Conservation (phyloP, 1,140 invertebrate species). For the Leguminivora glycinivorella region DNA sequence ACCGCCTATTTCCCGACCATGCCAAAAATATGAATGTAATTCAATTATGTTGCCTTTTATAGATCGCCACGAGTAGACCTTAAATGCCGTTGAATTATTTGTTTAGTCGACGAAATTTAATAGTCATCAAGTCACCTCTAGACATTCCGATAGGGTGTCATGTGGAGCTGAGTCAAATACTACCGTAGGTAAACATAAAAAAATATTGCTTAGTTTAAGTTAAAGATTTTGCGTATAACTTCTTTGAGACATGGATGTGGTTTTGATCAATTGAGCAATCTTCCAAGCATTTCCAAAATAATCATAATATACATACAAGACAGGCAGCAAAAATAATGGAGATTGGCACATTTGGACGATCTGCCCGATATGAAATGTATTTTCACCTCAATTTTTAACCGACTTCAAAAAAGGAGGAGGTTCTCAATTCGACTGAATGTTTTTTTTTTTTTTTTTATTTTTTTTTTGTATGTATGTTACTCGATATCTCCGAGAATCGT, state of each 20-base stretch:
- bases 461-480: too few species aligned
- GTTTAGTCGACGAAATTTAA: not conserved
- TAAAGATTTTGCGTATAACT: not conserved
- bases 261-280: not conserved
- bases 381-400: too few species aligned
- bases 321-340: too few species aligned
- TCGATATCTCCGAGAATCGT: too few species aligned
- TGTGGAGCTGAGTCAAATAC: not conserved
- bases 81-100: not conserved
- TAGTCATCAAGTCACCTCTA: not conserved
- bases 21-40: not conserved
- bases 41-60: not conserved
- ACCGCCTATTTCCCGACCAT: too few species aligned
- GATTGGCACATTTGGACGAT: too few species aligned
- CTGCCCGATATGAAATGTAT: too few species aligned
- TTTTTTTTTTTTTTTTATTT: too few species aligned
- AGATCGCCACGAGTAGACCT: not conserved
- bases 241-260: not conserved
- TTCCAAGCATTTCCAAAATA: not conserved
- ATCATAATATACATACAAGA: too few species aligned
- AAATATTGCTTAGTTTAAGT: not conserved
- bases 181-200: not conserved
- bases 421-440: too few species aligned
- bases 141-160: constrained; percentile 5
- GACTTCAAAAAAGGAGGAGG: too few species aligned